A percentile compares a stretch with the other conserved stretches of the same genome.
phyloP scores from a whole-genome alignment of 2,888 invertebrate genomes.

The Aspidiotus destructor region DNA sequence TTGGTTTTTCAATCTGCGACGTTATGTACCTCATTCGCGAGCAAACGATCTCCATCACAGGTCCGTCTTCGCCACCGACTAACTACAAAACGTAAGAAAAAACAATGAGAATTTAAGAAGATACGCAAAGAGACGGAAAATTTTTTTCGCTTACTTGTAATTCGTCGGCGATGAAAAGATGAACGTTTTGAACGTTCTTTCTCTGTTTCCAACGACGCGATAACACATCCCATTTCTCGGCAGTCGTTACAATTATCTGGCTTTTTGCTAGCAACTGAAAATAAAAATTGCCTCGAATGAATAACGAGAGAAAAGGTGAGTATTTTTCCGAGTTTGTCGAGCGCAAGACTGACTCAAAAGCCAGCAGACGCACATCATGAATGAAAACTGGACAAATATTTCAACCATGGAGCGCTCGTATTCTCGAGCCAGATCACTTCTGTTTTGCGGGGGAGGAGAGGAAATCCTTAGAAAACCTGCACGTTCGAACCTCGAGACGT shows the following conservation, averaged over 20 bases:
- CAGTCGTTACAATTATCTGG: constrained; percentile 92
- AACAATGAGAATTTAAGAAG: not conserved
- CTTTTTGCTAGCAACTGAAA: constrained; percentile 71
- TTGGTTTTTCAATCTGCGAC: constrained; percentile 79
- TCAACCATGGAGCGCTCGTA: too few species aligned
- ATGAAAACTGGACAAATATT: too few species aligned
- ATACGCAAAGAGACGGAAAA: not conserved
- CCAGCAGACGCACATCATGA: too few species aligned
- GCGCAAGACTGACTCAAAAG: too few species aligned
- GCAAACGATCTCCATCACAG: constrained; percentile 86
- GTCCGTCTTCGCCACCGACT: constrained; percentile 81
- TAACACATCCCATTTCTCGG: constrained; percentile 97
- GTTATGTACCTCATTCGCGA: constrained; percentile 91
- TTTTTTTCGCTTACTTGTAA: constrained; percentile 53
- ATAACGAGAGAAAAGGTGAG: too few species aligned
- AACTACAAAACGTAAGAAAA: constrained; percentile 42
- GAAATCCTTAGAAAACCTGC: too few species aligned
- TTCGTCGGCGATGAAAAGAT: constrained; percentile 93
- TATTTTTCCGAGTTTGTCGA: too few species aligned
- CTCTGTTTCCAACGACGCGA: constrained; percentile 98
- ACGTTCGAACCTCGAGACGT: too few species aligned
- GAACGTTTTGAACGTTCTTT: constrained; percentile 94
- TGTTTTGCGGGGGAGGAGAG: too few species aligned
- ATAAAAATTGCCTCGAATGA: not conserved
- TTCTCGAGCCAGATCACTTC: too few species aligned